A percentile compares a stretch with the other conserved stretches of the same genome.
Conservation (phyloP, 1,140 invertebrate genomes). For the Drosophila malerkotliana region DNA sequence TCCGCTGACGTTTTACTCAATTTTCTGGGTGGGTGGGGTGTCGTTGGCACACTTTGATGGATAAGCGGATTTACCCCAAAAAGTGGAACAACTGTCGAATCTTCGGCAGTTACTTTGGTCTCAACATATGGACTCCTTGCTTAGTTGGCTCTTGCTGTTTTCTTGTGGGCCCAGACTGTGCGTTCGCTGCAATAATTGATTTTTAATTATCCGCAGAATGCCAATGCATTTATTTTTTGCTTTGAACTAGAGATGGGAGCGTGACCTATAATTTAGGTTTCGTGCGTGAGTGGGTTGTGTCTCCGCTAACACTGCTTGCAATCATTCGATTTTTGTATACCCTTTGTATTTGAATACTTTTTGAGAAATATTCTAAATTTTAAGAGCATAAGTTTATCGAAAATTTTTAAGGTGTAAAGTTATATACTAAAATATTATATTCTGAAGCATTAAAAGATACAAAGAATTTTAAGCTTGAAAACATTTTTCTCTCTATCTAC, state of each 20-base stretch:
- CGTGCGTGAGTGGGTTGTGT: not conserved
- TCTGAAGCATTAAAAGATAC: too few species aligned
- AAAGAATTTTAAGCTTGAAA: too few species aligned
- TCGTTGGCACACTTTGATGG: constrained; percentile 48
- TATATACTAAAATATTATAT: too few species aligned
- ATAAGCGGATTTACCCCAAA: constrained; percentile 19
- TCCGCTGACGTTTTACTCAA: constrained; percentile 24
- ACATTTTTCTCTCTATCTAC: too few species aligned
- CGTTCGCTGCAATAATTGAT: constrained; percentile 31
- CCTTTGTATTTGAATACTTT: too few species aligned
- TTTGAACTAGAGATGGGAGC: constrained; percentile 1
- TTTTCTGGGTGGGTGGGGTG: constrained; percentile 18
- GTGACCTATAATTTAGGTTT: not conserved
- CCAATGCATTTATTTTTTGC: constrained; percentile 9
- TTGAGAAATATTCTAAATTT: too few species aligned
- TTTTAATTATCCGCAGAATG: constrained; percentile 42
- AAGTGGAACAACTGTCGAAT: constrained; percentile 23
- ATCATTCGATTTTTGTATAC: not conserved
- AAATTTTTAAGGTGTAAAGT: too few species aligned
- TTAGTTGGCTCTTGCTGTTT: not conserved
- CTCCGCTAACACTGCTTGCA: not conserved
- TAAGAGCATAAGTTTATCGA: too few species aligned
- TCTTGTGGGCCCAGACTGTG: constrained; percentile 4
- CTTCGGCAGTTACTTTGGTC: constrained; percentile 9
- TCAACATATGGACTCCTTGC: not conserved